Evolutionary conservation across 2,888 invertebrate genomes (phyloP).

Genomic region (Diaperis boleti): DNA sequence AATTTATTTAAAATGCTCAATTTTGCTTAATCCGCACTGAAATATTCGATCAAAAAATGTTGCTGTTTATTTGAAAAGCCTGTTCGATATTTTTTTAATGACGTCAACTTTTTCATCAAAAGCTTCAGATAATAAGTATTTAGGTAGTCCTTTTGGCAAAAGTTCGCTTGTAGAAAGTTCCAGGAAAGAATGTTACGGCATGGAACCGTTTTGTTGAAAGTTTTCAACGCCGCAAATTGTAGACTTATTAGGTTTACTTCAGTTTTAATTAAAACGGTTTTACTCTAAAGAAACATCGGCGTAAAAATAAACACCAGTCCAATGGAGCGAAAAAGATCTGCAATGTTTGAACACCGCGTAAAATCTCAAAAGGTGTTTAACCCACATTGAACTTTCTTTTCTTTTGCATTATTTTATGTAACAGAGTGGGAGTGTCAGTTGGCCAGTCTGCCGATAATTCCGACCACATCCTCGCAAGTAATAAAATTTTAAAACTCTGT

Average conservation of each 20-base stretch:
- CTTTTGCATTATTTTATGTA: too few species aligned
- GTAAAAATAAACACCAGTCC: conserved; percentile 1
- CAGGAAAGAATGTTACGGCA: neutral
- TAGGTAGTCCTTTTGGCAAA: neutral
- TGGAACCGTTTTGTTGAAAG: conserved; percentile 23
- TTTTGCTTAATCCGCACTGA: too few species aligned
- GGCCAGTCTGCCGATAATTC: neutral
- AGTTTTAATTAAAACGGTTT: conserved; percentile 19
- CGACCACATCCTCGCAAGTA: neutral
- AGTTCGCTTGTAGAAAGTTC: conserved; percentile 15
- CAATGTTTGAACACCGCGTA: neutral
- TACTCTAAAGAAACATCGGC: neutral
- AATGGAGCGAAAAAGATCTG: conserved; percentile 1
- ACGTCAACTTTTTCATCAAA: conserved; percentile 11
- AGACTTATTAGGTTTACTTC: conserved; percentile 19
- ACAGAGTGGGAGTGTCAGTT: neutral
- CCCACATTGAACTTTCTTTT: neutral
- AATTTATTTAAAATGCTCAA: too few species aligned
- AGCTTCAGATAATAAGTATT: conserved; percentile 7
- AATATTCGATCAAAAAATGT: too few species aligned
- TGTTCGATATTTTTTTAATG: neutral
- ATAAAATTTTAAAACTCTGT: conserved; percentile 5
- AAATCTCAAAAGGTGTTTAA: neutral
- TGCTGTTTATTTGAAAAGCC: too few species aligned
- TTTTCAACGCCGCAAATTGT: conserved; percentile 20